These are phyloP conservation scores for Lucinisca nassula DNA, from an alignment of 2,888 invertebrate genomes.

Conservation along the genomic window DNA sequence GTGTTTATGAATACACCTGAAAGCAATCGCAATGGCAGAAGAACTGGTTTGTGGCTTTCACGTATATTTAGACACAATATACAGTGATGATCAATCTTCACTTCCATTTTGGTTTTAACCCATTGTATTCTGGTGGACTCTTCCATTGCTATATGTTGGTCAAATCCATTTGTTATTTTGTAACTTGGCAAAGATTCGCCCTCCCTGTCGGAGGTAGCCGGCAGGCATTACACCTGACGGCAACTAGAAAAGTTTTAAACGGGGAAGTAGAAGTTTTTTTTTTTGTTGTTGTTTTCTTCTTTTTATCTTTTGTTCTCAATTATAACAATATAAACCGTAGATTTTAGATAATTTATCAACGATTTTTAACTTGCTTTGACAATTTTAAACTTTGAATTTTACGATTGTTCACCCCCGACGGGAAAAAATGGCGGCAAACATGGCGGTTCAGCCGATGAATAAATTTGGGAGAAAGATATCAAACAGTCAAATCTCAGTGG, in stretches of 20 bases:
- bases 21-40: slow-evolving; percentile 28
- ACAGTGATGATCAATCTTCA: not conserved
- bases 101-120: not conserved
- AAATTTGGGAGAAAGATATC: not conserved
- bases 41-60: slow-evolving; percentile 17
- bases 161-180: too few species aligned
- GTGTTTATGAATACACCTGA: slow-evolving; percentile 27
- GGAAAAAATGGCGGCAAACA: not conserved
- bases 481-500: not conserved
- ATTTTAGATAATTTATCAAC: not conserved
- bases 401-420: not conserved
- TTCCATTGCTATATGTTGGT: too few species aligned
- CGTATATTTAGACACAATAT: not conserved
- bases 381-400: not conserved
- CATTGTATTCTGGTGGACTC: too few species aligned
- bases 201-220: not conserved
- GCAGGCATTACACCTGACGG: not conserved
- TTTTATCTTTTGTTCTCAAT: not conserved
- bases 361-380: not conserved
- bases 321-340: too few species aligned
- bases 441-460: not conserved
- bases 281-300: not conserved
- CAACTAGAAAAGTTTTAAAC: not conserved
- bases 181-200: not conserved
- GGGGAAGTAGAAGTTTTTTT: not conserved